A percentile compares a stretch with the other conserved stretches of the same genome.
Conservation (phyloP, 2,888 invertebrate species). For the Cyclophora punctaria region DNA sequence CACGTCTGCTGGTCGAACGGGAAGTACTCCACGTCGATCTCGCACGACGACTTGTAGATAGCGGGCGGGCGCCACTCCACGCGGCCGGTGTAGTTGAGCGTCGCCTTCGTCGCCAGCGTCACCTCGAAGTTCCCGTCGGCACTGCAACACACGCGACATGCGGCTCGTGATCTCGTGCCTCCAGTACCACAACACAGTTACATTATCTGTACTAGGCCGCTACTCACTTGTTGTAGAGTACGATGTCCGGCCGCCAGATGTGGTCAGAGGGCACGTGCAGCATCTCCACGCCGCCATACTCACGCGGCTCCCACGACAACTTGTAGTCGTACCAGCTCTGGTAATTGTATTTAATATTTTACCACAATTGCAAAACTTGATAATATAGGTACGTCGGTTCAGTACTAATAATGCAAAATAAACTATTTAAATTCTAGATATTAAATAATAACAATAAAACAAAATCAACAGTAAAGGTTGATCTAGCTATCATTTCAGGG, state of each 20-base stretch:
- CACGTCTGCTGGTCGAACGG: conserved; percentile 96
- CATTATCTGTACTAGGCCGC: too few species aligned
- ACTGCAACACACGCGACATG: conserved; percentile 64
- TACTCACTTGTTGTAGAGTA: conserved; percentile 93
- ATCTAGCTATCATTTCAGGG: too few species aligned
- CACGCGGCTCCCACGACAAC: conserved; percentile 94
- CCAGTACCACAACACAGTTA: too few species aligned
- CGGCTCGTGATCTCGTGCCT: not conserved
- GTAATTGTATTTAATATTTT: too few species aligned
- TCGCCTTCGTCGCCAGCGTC: conserved; percentile 91
- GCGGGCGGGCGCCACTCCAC: conserved; percentile 97
- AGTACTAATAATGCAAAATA: too few species aligned
- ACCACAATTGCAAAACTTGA: too few species aligned
- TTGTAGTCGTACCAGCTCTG: conserved; percentile 97
- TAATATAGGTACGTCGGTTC: too few species aligned
- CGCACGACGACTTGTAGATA: conserved; percentile 95
- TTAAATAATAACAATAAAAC: too few species aligned
- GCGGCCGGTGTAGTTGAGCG: conserved; percentile 90
- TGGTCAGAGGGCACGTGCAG: conserved; percentile 96
- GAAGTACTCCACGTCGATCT: conserved; percentile 94
- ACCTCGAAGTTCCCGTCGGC: conserved; percentile 95
- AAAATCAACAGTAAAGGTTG: too few species aligned
- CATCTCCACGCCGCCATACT: conserved; percentile 96
- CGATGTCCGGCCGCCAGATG: conserved; percentile 97
- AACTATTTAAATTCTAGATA: too few species aligned